Conservation (phyloP, 2,888 invertebrate genomes). For the Pammene fasciana region DNA sequence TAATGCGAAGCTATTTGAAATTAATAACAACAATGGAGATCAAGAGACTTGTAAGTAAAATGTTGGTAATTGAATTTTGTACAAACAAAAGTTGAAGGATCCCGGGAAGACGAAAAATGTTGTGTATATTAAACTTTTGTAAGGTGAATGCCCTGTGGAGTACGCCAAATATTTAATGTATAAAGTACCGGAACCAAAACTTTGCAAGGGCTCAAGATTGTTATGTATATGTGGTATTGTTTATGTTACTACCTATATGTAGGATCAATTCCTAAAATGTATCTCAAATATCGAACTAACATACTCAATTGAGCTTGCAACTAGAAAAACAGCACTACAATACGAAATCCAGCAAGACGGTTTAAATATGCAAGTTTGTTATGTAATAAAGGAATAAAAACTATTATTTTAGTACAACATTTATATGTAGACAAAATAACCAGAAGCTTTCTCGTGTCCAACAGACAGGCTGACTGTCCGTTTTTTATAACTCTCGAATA, state of each 20-base stretch:
- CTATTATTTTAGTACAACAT: no score
- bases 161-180: neutral
- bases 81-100: slow-evolving; percentile 10
- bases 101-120: neutral
- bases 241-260: neutral
- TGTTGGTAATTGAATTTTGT: slow-evolving; percentile 26
- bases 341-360: no score
- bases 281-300: neutral
- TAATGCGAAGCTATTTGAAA: slow-evolving; percentile 30
- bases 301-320: no score
- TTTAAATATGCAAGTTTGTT: no score
- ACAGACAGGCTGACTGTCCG: no score
- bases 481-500: no score
- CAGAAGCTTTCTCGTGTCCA: no score
- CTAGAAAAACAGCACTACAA: no score
- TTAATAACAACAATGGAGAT: slow-evolving; percentile 31
- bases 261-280: neutral
- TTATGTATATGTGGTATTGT: neutral
- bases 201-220: neutral
- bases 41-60: slow-evolving; percentile 10
- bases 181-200: neutral
- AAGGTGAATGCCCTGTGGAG: neutral
- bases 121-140: neutral
- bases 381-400: no score
- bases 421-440: no score